Evolutionary conservation across 1,140 invertebrate species (phyloP), one percentile per base, ranked within the genome.

Genomic region (Holcopasites calliopsidis): DNA sequence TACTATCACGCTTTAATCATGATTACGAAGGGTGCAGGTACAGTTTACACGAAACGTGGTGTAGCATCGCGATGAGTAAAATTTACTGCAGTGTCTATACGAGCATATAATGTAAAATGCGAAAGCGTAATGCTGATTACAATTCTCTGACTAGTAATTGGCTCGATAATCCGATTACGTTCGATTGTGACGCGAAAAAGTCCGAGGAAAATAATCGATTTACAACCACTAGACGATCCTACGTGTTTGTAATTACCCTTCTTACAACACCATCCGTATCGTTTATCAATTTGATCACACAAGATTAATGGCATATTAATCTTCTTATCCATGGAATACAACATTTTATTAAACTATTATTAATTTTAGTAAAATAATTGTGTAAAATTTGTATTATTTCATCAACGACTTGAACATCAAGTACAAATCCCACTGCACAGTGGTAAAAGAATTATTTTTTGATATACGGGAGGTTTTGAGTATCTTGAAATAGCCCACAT

Each of bases 31-130:
- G 44, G 23, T 42, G 6, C 47, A 50, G 11, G 28, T 28, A 13
- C n/a, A 16, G 28, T 65, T 55, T 35, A 73, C 71, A 44, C 61
- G 71, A 35, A 44, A 55, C 61, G 28, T 21, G 21, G 21, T 47
- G 71, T 44, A 55, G 28, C 49, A 66, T 73, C 70, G 60, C 49
- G 71, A 73, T 73, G 66, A 73, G 71, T 44, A 65, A 66, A 73
- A 73, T 73, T 73, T 73, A 73, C 71, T 49, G 38, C 18, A 16
- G n/a, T 23, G 10, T 33, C n/a, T n/a, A 35, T 70, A 60, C 60
- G 40, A 10, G 3, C 49, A 6, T 65, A 4, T 47, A 47, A 65
- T 31, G 40, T 65, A 66, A 73, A 73, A 73, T 73, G 38, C 1
- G 38, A 73, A 38, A n/a, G n/a, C 31, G 71, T 26, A 73, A 73